A percentile compares a stretch with the other conserved stretches of the same genome.
These are phyloP conservation scores for Tachina grossa DNA, from an alignment of 2,888 invertebrate species.

Conservation along the genomic window DNA sequence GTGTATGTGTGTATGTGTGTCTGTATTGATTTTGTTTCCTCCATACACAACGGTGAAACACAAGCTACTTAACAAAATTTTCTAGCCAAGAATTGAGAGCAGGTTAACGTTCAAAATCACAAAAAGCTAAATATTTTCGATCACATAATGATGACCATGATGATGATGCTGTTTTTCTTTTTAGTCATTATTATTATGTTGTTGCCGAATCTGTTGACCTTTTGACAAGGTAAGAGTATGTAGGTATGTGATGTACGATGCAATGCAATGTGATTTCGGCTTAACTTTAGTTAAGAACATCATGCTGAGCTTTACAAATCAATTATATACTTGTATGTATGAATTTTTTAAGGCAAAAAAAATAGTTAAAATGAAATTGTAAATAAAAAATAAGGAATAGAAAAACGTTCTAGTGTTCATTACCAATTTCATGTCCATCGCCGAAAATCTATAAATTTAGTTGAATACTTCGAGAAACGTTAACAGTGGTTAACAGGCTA, in stretches of 20 bases:
- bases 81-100: conserved; percentile 18
- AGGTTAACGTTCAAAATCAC: conserved; percentile 50
- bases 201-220: conserved; percentile 6
- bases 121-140: conserved; percentile 62
- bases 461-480: neutral
- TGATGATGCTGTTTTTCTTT: conserved; percentile 3
- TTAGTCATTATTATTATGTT: conserved; percentile 4
- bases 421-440: conserved; percentile 7
- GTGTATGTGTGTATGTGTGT: neutral
- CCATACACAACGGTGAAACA: conserved; percentile 46
- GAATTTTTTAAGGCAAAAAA: neutral
- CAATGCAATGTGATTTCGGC: neutral
- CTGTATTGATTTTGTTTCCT: conserved; percentile 10
- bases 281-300: conserved; percentile 41
- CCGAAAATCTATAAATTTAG: neutral
- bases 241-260: neutral
- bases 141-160: conserved; percentile 44
- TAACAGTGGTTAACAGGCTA: neutral
- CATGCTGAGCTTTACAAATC: conserved; percentile 61
- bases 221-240: conserved; percentile 29
- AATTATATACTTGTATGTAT: conserved; percentile 47
- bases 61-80: conserved; percentile 65
- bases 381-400: neutral
- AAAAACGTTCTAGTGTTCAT: neutral
- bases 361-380: neutral